Conservation (phyloP, 1,140 invertebrate genomes). For the Drosophila micromelanica region DNA sequence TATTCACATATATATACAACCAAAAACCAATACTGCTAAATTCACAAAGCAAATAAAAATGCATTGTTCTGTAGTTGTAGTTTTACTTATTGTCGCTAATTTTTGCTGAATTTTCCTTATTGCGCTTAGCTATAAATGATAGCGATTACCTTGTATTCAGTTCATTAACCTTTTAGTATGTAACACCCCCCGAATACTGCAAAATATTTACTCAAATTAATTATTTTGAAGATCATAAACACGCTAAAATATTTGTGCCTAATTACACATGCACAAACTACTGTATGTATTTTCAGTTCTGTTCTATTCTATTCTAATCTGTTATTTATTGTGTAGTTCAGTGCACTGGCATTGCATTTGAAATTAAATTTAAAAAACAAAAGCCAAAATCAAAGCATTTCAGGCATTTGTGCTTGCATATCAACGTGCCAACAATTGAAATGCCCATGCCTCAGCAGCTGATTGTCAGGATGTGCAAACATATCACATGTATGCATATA, state of each 20-base stretch:
- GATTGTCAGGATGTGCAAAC: slow-evolving; percentile 42
- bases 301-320: neutral
- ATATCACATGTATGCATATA: slow-evolving; percentile 19
- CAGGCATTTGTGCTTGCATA: slow-evolving; percentile 68
- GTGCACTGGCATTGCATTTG: slow-evolving; percentile 40
- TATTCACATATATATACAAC: neutral
- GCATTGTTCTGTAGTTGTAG: neutral
- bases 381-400: slow-evolving; percentile 61
- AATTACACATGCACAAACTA: slow-evolving; percentile 2
- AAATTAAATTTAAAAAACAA: slow-evolving; percentile 32
- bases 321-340: slow-evolving; percentile 35
- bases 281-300: neutral
- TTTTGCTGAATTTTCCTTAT: neutral
- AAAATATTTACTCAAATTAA: neutral
- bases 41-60: slow-evolving; percentile 3
- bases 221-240: neutral
- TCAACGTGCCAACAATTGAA: slow-evolving; percentile 57
- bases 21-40: neutral
- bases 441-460: slow-evolving; percentile 50
- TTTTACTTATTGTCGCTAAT: neutral
- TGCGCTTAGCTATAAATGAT: slow-evolving; percentile 17
- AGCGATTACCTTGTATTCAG: slow-evolving; percentile 27
- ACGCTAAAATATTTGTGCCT: slow-evolving; percentile 1
- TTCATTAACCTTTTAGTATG: slow-evolving; percentile 27
- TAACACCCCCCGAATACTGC: no score